phyloP scores from a whole-genome alignment of 2,888 invertebrate species.

The Monopis laevigella region DNA sequence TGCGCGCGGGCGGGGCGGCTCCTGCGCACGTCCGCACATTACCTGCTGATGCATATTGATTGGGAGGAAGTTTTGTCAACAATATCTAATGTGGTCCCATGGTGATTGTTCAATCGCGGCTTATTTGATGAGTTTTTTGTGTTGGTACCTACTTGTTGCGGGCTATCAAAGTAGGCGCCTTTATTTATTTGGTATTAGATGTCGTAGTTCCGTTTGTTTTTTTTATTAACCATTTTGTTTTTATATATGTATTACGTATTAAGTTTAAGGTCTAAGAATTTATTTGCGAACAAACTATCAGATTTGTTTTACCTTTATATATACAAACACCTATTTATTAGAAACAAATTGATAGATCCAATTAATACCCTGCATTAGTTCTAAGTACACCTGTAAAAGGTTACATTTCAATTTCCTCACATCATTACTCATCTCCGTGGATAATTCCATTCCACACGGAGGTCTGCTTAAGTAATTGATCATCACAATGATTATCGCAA shows the following conservation, averaged over 20 bases:
- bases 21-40: constrained; percentile 54
- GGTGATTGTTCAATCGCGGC: constrained; percentile 41
- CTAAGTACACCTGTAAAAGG: too few species aligned
- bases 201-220: too few species aligned
- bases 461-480: constrained; percentile 35
- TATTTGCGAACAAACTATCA: too few species aligned
- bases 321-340: too few species aligned
- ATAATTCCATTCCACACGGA: constrained; percentile 52
- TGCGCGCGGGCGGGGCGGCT: constrained; percentile 27
- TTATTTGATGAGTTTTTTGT: constrained; percentile 35
- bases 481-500: constrained; percentile 15
- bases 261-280: too few species aligned
- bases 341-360: too few species aligned
- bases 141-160: neutral
- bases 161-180: constrained; percentile 8
- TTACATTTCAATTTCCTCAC: constrained; percentile 3
- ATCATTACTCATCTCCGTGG: constrained; percentile 30
- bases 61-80: constrained; percentile 64
- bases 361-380: too few species aligned
- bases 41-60: constrained; percentile 65
- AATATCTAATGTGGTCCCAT: constrained; percentile 61
- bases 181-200: too few species aligned
- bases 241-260: too few species aligned
- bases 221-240: too few species aligned
- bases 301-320: too few species aligned